phyloP scores from a whole-genome alignment of 2,797 vertebrate genomes.

The Sebastes taczanowskii region DNA sequence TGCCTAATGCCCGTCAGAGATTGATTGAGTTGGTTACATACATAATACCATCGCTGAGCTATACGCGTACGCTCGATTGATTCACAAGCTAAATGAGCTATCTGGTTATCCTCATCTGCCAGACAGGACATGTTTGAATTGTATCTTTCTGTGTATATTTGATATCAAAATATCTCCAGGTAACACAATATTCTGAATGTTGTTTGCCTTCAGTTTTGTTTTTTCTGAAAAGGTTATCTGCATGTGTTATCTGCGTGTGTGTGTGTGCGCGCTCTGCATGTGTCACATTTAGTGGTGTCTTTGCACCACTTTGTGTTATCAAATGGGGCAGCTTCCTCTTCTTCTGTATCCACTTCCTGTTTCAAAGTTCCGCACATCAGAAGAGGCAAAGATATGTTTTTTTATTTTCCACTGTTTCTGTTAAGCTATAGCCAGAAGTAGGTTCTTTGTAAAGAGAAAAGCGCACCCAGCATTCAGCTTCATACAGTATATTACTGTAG shows the following conservation, averaged over 20 bases:
- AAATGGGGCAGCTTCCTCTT: conserved; percentile 80
- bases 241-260: not conserved
- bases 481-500: not conserved
- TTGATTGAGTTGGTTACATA: not conserved
- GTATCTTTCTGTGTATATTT: not conserved
- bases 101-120: not conserved
- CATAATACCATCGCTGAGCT: not conserved
- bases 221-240: conserved; percentile 22
- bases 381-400: conserved; percentile 15
- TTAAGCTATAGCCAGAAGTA: not conserved
- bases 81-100: not conserved
- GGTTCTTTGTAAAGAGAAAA: not conserved
- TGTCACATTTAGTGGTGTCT: conserved; percentile 37
- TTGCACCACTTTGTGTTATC: conserved; percentile 76
- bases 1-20: not conserved
- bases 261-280: not conserved
- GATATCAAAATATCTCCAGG: not conserved
- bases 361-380: conserved; percentile 67
- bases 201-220: not conserved
- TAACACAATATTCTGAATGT: not conserved
- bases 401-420: conserved; percentile 10
- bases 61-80: not conserved
- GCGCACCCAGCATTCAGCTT: not conserved
- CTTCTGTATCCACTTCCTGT: conserved; percentile 82
- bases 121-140: not conserved